Percentiles rank a stretch among this genome's conserved stretches.
These are phyloP conservation scores for Holotrichia oblita DNA, from an alignment of 1,140 invertebrate genomes.

Conservation along the genomic window DNA sequence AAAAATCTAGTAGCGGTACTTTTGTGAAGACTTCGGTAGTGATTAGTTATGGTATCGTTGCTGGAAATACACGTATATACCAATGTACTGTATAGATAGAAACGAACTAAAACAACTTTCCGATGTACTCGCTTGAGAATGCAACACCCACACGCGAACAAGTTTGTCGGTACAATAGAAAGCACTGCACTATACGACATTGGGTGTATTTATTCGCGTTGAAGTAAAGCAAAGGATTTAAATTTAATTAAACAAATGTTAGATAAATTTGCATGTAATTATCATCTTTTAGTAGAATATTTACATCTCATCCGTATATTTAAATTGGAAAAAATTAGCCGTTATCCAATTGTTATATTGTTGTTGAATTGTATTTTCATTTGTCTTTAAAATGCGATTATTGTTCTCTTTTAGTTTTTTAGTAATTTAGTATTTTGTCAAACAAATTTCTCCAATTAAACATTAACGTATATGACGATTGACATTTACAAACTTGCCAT, in stretches of 20 bases:
- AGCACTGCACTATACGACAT: background rate
- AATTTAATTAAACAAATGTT: constrained; percentile 1
- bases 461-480: too few relatives aligned
- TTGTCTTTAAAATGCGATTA: too few relatives aligned
- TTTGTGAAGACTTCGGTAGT: background rate
- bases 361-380: too few relatives aligned
- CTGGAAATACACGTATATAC: background rate
- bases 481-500: too few relatives aligned
- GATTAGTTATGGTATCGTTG: background rate
- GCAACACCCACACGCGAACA: constrained; percentile 8
- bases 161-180: constrained; percentile 20
- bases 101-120: constrained; percentile 2
- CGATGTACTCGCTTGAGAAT: background rate
- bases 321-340: too few relatives aligned
- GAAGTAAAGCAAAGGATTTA: background rate
- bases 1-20: background rate
- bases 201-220: constrained; percentile 8
- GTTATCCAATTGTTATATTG: too few relatives aligned
- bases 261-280: constrained; percentile 1
- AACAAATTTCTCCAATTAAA: too few relatives aligned
- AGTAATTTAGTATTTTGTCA: too few relatives aligned
- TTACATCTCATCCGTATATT: too few relatives aligned
- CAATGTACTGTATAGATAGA: background rate
- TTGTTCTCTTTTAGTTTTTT: too few relatives aligned
- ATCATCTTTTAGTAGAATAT: background rate